phyloP scores from a whole-genome alignment of 1,140 invertebrate species.

The Drosophila obscura region DNA sequence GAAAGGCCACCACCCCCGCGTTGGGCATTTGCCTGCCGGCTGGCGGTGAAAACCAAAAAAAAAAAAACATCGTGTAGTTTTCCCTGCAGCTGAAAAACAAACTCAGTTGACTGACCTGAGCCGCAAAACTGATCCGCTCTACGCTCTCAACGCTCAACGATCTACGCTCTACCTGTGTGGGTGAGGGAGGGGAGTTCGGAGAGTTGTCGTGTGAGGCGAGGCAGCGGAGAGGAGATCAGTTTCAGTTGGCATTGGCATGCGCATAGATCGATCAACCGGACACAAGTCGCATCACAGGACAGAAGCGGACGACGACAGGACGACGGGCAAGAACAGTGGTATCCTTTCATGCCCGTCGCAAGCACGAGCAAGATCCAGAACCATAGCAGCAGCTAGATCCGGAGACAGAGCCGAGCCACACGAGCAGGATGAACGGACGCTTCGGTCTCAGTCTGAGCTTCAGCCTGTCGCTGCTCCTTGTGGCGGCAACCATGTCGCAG shows the following conservation, averaged over 20 bases:
- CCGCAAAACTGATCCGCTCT: background rate
- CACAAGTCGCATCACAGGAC: too few species aligned
- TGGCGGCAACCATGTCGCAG: slow-evolving; percentile 51
- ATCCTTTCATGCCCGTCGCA: slow-evolving; percentile 31
- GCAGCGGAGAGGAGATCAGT: slow-evolving; percentile 16
- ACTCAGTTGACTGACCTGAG: slow-evolving; percentile 38
- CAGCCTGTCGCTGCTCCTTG: slow-evolving; percentile 54
- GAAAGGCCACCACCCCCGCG: slow-evolving; percentile 44
- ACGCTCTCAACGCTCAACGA: background rate
- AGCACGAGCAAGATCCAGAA: slow-evolving; percentile 15
- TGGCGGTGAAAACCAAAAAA: slow-evolving; percentile 41
- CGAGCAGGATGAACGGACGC: slow-evolving; percentile 29
- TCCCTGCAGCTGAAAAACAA: slow-evolving; percentile 29
- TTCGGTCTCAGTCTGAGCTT: slow-evolving; percentile 34
- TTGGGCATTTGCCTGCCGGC: slow-evolving; percentile 50
- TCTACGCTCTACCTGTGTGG: background rate
- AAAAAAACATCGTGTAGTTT: slow-evolving; percentile 10
- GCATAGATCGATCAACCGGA: slow-evolving; percentile 42
- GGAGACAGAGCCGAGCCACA: slow-evolving; percentile 4
- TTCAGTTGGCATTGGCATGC: slow-evolving; percentile 67
- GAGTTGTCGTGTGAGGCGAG: slow-evolving; percentile 38
- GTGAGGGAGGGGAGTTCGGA: slow-evolving; percentile 17
- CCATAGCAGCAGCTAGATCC: too few species aligned
- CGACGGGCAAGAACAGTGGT: slow-evolving; percentile 13
- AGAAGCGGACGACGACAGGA: slow-evolving; percentile 14